These are phyloP conservation scores for Malacosoma neustria DNA, from an alignment of 2,888 invertebrate genomes.

Conservation along the genomic window DNA sequence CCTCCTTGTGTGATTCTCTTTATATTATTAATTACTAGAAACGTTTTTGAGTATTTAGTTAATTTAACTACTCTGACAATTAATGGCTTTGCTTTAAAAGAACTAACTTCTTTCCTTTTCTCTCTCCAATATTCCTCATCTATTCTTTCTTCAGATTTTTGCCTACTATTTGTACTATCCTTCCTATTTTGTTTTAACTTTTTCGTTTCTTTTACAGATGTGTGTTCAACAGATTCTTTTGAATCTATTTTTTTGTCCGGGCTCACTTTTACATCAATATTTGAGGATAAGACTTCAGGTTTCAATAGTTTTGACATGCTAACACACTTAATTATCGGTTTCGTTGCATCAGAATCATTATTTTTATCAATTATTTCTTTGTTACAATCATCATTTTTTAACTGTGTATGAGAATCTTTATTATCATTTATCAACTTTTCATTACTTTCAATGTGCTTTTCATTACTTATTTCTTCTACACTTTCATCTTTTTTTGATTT, in stretches of 20 bases:
- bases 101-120: slow-evolving; percentile 36
- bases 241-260: background rate
- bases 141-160: slow-evolving; percentile 5
- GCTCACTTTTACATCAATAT: background rate
- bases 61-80: slow-evolving; percentile 31
- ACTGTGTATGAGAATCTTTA: slow-evolving; percentile 1
- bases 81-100: slow-evolving; percentile 44
- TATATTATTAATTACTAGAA: slow-evolving; percentile 31
- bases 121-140: slow-evolving; percentile 21
- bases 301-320: slow-evolving; percentile 50
- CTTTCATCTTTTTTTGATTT: slow-evolving; percentile 2
- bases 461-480: slow-evolving; percentile 5
- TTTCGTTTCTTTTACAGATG: slow-evolving; percentile 4
- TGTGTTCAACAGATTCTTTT: background rate
- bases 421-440: slow-evolving; percentile 7
- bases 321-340: slow-evolving; percentile 54
- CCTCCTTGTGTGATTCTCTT: slow-evolving; percentile 33
- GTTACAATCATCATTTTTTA: slow-evolving; percentile 4
- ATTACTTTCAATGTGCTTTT: slow-evolving; percentile 9
- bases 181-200: slow-evolving; percentile 2
- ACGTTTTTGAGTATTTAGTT: slow-evolving; percentile 30
- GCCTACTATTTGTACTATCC: slow-evolving; percentile 4
- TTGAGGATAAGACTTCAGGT: slow-evolving; percentile 20
- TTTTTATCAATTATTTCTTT: slow-evolving; percentile 8
- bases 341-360: slow-evolving; percentile 12